Percentiles rank a stretch among this genome's conserved stretches.
Conservation (phyloP, 2,113 vertebrate species). For the Callipepla squamata region DNA sequence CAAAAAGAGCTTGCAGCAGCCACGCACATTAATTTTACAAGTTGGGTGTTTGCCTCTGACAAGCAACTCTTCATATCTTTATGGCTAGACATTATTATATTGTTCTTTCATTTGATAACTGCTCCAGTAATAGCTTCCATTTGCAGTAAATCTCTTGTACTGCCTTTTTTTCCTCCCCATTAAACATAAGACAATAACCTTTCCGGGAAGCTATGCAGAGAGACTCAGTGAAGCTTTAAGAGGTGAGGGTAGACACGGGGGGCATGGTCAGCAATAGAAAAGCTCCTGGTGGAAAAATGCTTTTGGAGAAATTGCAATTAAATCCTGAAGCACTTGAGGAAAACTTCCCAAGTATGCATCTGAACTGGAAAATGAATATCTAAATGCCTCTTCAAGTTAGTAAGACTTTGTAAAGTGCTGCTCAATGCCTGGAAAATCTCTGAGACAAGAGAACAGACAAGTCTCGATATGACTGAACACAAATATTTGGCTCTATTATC, state of each 20-base stretch:
- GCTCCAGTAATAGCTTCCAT: conserved; percentile 57
- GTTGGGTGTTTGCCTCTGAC: conserved; percentile 36
- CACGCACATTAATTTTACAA: conserved; percentile 9
- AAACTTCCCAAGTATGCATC: conserved; percentile 1
- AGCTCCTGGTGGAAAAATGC: background rate
- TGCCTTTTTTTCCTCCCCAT: conserved; percentile 16
- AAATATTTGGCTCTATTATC: background rate
- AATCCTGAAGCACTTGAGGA: background rate
- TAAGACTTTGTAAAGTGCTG: background rate
- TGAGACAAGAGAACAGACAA: background rate
- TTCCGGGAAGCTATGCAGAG: background rate
- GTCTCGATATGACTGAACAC: background rate
- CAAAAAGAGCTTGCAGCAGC: background rate
- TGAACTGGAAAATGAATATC: conserved; percentile 55
- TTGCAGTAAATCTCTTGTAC: conserved; percentile 62
- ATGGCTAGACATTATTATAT: conserved; percentile 57
- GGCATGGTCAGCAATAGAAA: background rate
- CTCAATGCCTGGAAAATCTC: conserved; percentile 30
- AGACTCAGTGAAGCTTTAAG: background rate
- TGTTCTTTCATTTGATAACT: conserved; percentile 71
- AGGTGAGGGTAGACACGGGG: background rate
- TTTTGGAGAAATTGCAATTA: conserved; percentile 45
- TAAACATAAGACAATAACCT: conserved; percentile 56
- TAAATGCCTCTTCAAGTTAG: conserved; percentile 10
- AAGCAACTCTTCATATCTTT: conserved; percentile 49